These are phyloP conservation scores for Drosophila diplacantha DNA, from an alignment of 2,888 invertebrate genomes.

Conservation along the genomic window DNA sequence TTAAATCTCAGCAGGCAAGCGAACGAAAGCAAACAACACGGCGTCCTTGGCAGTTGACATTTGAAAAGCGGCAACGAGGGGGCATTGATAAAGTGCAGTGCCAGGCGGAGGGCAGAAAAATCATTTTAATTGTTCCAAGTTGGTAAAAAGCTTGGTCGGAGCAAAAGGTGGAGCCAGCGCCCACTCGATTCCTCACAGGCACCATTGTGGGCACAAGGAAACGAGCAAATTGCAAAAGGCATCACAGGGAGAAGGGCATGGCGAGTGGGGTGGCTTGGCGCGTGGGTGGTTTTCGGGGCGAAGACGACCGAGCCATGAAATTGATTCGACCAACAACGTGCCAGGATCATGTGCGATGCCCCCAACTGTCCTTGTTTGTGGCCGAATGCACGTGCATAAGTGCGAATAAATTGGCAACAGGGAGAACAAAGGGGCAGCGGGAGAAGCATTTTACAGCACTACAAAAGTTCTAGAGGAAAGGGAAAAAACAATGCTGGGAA, in stretches of 20 bases:
- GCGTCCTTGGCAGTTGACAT: conserved; percentile 62
- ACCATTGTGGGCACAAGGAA: conserved; percentile 46
- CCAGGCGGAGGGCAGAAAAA: conserved; percentile 27
- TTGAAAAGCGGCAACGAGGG: conserved; percentile 35
- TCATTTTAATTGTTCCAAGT: conserved; percentile 51
- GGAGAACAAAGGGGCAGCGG: conserved; percentile 20
- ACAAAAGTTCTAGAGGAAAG: conserved; percentile 2
- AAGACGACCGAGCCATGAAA: conserved; percentile 54
- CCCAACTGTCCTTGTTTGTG: conserved; percentile 15
- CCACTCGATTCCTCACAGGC: conserved; percentile 13
- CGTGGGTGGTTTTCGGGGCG: conserved; percentile 1
- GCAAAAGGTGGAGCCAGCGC: conserved; percentile 16
- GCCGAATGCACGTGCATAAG: conserved; percentile 58
- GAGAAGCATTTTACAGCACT: conserved; percentile 7
- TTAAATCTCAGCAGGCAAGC: conserved; percentile 24
- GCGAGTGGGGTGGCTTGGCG: background rate
- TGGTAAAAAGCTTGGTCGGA: conserved; percentile 36
- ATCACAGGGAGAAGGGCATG: conserved; percentile 15
- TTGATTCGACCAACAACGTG: conserved; percentile 64
- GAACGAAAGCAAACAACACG: conserved; percentile 16
- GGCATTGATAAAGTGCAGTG: conserved; percentile 32
- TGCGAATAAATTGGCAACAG: conserved; percentile 66
- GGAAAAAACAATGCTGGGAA: conserved; percentile 44
- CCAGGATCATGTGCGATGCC: conserved; percentile 33
- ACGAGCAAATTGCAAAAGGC: conserved; percentile 36